Base-by-base conservation (phyloP, 2,888 invertebrate species). In the Oscheius sp. region DNA sequence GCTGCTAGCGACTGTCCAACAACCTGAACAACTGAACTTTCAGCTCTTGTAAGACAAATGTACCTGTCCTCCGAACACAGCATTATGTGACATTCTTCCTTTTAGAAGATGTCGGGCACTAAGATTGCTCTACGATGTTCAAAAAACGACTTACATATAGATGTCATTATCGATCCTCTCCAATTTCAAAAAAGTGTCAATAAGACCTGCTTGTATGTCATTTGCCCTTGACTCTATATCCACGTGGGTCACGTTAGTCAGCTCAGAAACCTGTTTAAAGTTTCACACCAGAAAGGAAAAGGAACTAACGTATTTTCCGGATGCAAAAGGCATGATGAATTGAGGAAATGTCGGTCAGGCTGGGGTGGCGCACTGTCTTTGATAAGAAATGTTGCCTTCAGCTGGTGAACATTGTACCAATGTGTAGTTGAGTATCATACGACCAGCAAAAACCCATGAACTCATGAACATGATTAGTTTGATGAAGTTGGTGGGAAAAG, bases 31-130 rank as follows among this genome's bases (percentile, higher is more conserved):
- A 58, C 11, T 33, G 10, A 21, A 2, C 37, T n/a, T 51, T 37
- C 21, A 21, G 21, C 21, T 21, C 21, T 21, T 21, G 21, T 21
- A 21, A 21, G 21, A 0, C 21, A 29, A 9, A 51, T 37, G 37
- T 62, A 76, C 79, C 70, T 79, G 79, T 35, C 79, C 79, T 3
- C 79, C 79, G 29, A 76, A 79, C 2, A 79, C 79, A 2, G 79
- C 79, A 59, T 77, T 77, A 37, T 75, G 76, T 11, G 79, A 77
- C 48, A 74, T 71, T 48, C 79, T 74, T 32, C 79, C 79, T 68
- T 79, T 79, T 9, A 79, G 62, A 9, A 79, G 58, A 63, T 79
- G 79, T 13, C 78, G 74, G 29, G 79, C 79, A 9, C 79, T 79
- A 47, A 62, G 4, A 37, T n/a, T 58, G n/a, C 65, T 5, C 57